Percentiles rank a stretch among this genome's conserved stretches.
Evolutionary conservation across 2,888 invertebrate species (phyloP).

Genomic region (Frankliniella fusca): DNA sequence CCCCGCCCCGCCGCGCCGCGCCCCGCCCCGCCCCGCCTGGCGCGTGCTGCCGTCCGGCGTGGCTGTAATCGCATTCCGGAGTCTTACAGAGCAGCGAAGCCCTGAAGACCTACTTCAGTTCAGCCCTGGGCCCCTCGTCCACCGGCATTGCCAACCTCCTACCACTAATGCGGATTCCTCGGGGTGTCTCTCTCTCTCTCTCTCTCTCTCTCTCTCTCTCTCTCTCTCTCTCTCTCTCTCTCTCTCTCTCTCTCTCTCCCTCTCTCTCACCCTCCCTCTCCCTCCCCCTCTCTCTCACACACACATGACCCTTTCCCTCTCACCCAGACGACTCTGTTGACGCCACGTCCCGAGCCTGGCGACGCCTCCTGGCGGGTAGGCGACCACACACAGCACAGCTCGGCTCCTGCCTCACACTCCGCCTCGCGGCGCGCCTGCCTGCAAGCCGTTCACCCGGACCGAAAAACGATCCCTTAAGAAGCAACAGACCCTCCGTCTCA

Average conservation of each 20-base stretch:
- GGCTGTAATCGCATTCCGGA: slow-evolving; percentile 22
- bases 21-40: background rate
- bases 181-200: background rate
- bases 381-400: no score
- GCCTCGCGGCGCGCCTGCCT: no score
- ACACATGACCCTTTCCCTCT: background rate
- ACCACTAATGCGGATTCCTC: slow-evolving; percentile 21
- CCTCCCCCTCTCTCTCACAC: background rate
- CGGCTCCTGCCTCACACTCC: background rate
- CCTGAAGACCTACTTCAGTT: slow-evolving; percentile 19
- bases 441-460: no score
- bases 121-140: background rate
- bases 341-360: no score
- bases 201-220: background rate
- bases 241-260: background rate
- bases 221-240: slow-evolving; percentile 21
- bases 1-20: slow-evolving; percentile 8
- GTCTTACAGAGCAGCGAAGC: slow-evolving; percentile 23
- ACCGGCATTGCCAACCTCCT: background rate
- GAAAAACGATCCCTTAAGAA: no score
- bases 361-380: no score
- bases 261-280: background rate
- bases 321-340: no score
- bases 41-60: slow-evolving; percentile 17
- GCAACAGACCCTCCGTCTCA: background rate